These are phyloP conservation scores for Cryptotis parvus DNA, from an alignment of 2,113 vertebrate species.

Conservation along the genomic window DNA sequence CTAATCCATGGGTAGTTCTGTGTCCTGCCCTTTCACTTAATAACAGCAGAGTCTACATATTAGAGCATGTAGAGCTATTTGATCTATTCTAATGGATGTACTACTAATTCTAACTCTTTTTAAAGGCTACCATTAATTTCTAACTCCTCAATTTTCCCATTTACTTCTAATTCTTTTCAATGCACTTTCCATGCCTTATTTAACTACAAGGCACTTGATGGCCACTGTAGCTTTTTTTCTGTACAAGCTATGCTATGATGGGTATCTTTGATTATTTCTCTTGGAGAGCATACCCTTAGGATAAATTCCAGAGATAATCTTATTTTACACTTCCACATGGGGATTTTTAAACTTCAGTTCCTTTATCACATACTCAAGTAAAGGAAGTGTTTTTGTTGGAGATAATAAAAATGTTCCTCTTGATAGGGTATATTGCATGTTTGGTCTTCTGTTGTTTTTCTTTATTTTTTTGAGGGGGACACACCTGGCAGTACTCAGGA, in stretches of 20 bases:
- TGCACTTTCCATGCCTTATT: neutral
- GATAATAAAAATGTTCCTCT: neutral
- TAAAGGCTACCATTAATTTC: conserved; percentile 8
- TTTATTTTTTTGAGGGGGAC: too few relatives aligned
- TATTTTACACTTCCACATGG: neutral
- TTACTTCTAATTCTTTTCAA: conserved; percentile 34
- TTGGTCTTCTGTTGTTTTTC: neutral
- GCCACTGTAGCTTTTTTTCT: neutral
- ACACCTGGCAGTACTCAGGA: too few relatives aligned
- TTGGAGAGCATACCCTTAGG: neutral
- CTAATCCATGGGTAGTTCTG: neutral
- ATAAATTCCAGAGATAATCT: neutral
- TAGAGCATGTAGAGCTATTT: neutral
- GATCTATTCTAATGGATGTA: neutral
- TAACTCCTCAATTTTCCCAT: neutral
- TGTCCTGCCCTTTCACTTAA: neutral
- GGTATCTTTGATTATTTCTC: neutral
- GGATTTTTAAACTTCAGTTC: neutral
- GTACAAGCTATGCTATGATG: neutral
- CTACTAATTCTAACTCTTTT: conserved; percentile 27
- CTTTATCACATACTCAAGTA: neutral
- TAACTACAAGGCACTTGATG: neutral
- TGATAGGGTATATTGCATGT: neutral
- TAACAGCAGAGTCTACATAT: neutral
- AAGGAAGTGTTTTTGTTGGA: neutral